Percentiles rank a stretch among this genome's conserved stretches.
Evolutionary conservation across 2,797 vertebrate species (phyloP).

Genomic region (Tokudaia tokunoshimensis): DNA sequence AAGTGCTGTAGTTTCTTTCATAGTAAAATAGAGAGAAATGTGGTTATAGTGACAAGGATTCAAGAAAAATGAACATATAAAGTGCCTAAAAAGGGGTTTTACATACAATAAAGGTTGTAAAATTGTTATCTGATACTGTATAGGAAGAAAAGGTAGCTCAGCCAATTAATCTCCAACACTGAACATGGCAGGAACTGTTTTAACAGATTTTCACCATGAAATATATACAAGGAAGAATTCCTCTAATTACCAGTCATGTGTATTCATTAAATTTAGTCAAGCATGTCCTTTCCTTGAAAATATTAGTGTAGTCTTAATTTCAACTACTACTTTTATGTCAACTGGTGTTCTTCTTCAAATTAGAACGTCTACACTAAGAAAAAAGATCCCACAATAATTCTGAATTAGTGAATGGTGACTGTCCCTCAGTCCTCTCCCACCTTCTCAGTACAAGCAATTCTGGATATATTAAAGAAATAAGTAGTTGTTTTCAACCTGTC

Average conservation of each 20-base stretch:
- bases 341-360: slow-evolving; percentile 33
- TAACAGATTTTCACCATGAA: slow-evolving; percentile 50
- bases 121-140: neutral
- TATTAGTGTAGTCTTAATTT: slow-evolving; percentile 40
- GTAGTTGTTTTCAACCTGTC: slow-evolving; percentile 13
- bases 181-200: neutral
- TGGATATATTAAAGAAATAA: slow-evolving; percentile 54
- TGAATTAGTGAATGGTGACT: slow-evolving; percentile 38
- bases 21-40: slow-evolving; percentile 47
- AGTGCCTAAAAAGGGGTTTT: neutral
- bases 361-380: slow-evolving; percentile 43
- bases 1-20: slow-evolving; percentile 1
- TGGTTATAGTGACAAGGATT: neutral
- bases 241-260: slow-evolving; percentile 12
- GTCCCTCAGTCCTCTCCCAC: neutral
- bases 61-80: slow-evolving; percentile 33
- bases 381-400: slow-evolving; percentile 20
- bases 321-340: slow-evolving; percentile 42
- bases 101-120: neutral
- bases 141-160: neutral
- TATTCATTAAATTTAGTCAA: slow-evolving; percentile 55
- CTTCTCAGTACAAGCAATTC: slow-evolving; percentile 1
- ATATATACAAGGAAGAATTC: slow-evolving; percentile 10
- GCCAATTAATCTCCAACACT: slow-evolving; percentile 21
- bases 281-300: slow-evolving; percentile 64